Evolutionary conservation across 2,797 vertebrate species (phyloP).

Genomic region (Amphiprion clarkii): DNA sequence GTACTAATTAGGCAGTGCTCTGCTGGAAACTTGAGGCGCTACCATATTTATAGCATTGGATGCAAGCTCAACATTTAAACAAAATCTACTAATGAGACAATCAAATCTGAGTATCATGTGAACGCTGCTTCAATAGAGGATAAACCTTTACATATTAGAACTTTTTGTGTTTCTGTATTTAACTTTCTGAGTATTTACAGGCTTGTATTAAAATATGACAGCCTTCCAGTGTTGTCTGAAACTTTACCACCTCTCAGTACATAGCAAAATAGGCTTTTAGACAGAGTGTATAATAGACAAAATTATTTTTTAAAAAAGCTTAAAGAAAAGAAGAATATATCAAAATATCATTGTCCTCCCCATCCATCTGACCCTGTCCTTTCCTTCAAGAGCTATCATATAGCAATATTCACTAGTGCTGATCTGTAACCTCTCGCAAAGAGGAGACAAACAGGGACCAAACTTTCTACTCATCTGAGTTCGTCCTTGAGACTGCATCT

Average conservation of each 20-base stretch:
- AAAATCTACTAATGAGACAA: background rate
- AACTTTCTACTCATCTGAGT: conserved; percentile 41
- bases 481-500: conserved; percentile 43
- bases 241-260: too few relatives aligned
- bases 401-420: conserved; percentile 31
- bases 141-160: background rate
- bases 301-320: conserved; percentile 33
- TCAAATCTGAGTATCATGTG: background rate
- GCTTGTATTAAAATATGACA: too few relatives aligned
- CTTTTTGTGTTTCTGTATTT: too few relatives aligned
- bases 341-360: conserved; percentile 38
- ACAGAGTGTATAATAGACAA: conserved; percentile 16
- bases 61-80: background rate
- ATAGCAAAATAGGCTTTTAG: conserved; percentile 4
- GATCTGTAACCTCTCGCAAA: conserved; percentile 38
- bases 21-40: too few relatives aligned
- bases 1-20: background rate
- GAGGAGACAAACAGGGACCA: conserved; percentile 24
- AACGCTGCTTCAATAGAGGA: background rate
- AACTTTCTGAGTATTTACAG: too few relatives aligned
- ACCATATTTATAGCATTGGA: too few relatives aligned
- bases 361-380: conserved; percentile 6
- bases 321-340: conserved; percentile 30
- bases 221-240: background rate
- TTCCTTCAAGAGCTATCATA: conserved; percentile 21